These are phyloP conservation scores for Hypocryptadius cinnamomeus DNA, from an alignment of 2,113 vertebrate genomes.

Conservation along the genomic window DNA sequence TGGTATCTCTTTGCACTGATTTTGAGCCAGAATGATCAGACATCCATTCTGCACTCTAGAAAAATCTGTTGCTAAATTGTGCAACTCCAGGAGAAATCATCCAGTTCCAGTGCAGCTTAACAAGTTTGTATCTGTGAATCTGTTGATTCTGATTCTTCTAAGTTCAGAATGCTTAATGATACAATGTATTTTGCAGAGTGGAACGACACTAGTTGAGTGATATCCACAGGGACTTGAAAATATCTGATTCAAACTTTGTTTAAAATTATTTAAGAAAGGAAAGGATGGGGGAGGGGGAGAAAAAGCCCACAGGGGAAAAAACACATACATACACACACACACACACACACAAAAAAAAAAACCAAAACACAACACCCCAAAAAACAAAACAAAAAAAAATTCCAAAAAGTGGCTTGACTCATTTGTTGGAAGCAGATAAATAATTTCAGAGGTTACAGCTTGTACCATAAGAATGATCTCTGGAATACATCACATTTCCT, in stretches of 20 bases:
- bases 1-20: background rate
- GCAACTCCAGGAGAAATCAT: background rate
- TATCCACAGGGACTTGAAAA: background rate
- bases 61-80: background rate
- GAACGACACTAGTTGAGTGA: background rate
- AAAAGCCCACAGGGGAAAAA: background rate
- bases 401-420: background rate
- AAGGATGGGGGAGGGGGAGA: no score
- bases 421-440: background rate
- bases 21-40: background rate
- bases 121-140: background rate
- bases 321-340: accelerated
- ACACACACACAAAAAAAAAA: no score
- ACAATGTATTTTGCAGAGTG: background rate
- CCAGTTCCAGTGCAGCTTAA: background rate
- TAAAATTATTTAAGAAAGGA: background rate
- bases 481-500: constrained; percentile 2
- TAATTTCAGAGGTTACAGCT: background rate
- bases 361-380: no score
- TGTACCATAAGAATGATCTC: background rate
- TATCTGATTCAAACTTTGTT: background rate
- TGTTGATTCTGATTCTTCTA: background rate
- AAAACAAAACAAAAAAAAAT: background rate
- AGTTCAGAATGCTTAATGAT: background rate
- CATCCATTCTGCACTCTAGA: background rate